Evolutionary conservation across 2,113 vertebrate genomes (phyloP), one percentile per base, ranked within the genome.

Genomic region (Oreochromis niloticus): DNA sequence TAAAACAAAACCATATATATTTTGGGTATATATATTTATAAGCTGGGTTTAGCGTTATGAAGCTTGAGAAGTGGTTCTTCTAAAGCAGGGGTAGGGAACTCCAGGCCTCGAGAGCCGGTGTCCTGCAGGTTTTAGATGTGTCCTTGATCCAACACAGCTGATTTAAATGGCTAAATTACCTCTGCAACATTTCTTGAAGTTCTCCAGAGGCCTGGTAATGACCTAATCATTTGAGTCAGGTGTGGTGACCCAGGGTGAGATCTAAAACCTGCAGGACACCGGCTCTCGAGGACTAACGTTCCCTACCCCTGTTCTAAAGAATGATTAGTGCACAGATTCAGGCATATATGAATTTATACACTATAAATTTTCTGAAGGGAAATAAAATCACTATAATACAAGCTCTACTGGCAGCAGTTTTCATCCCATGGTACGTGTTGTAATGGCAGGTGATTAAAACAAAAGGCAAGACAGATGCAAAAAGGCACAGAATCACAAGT

Each of bases 401-500:
- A 95, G 97, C 96, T 97, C 97, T 93, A 96, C 95, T 96, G 98
- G 97, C 97, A 98, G 73, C 46, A 96, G 96, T 96, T 95, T 96
- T 95, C 91, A 96, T 94, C 88, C 92, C 95, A 93, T 97, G 73
- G 73, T 52, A 78, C 11, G 48, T 50, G 73, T 94, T 32, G 46
- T 94, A 91, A 91, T 96, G 96, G 94, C 97, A 96, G 95, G 93
- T 96, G 97, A 96, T 97, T 73, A 46, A 73, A 96, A 96, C 88
- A 96, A 96, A 97, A 96, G 95, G 96, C 96, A 95, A 97, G 93
- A 96, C 95, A 94, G 85, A 97, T 93, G 91, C 94, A 95, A 97
- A 97, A 98, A 99, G 98, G 98, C 98, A 98, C 97, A 97, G 97
- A 97, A 96, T 94, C 97, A 95, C 85, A 97, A 87, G 86, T 87